Percentiles rank a stretch among this genome's conserved stretches.
These are phyloP conservation scores for Cephalopachus bancanus DNA, from an alignment of 2,797 vertebrate genomes.

Conservation along the genomic window DNA sequence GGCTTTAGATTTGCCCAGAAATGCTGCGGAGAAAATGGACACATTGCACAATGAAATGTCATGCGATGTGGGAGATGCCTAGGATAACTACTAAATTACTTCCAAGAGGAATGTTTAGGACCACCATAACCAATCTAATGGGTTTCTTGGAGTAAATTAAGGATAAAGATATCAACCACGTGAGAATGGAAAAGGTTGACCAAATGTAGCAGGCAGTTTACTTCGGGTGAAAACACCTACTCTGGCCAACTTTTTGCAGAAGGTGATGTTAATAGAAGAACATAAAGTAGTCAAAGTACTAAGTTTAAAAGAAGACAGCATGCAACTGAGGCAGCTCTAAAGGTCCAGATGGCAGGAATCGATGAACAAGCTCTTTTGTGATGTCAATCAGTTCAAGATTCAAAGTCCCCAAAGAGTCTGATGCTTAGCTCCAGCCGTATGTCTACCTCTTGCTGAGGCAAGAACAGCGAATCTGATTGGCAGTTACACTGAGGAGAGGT, in stretches of 20 bases:
- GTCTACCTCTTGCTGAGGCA: not conserved
- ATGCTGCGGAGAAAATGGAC: constrained; percentile 52
- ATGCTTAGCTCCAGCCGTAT: not conserved
- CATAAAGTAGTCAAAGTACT: not conserved
- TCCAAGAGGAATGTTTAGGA: constrained; percentile 43
- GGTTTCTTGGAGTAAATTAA: constrained; percentile 49
- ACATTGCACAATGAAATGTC: not conserved
- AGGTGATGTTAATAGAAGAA: constrained; percentile 20
- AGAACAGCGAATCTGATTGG: not conserved
- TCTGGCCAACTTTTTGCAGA: not conserved
- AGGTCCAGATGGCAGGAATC: not conserved
- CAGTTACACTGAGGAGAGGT: not conserved
- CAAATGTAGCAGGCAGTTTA: not conserved
- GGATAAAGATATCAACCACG: constrained; percentile 11
- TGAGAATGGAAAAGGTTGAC: not conserved
- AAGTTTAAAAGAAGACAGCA: constrained; percentile 25
- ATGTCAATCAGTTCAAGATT: constrained; percentile 1
- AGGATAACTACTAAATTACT: not conserved
- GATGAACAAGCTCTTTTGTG: not conserved
- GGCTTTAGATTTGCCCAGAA: constrained; percentile 55
- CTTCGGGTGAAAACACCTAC: not conserved
- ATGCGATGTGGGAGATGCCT: not conserved
- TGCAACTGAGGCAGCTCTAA: not conserved
- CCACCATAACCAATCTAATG: not conserved
- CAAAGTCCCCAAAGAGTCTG: not conserved